These are phyloP conservation scores for Apogon talboti DNA, from an alignment of 2,797 vertebrate genomes.

Conservation along the genomic window DNA sequence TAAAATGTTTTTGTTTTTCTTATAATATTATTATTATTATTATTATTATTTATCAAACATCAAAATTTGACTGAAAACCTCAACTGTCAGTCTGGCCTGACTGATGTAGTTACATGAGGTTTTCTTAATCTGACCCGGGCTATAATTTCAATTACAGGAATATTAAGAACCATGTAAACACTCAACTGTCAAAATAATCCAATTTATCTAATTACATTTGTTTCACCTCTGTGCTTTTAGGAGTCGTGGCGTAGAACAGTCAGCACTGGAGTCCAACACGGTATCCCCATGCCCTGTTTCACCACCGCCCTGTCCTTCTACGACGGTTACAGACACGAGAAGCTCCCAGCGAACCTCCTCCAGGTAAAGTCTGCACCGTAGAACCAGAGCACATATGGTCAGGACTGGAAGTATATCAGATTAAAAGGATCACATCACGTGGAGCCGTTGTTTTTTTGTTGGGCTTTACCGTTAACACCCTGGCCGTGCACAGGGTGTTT, in stretches of 20 bases:
- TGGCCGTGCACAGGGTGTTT: neutral
- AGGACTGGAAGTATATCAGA: constrained; percentile 9
- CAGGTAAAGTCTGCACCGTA: constrained; percentile 83
- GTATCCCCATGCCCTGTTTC: constrained; percentile 98
- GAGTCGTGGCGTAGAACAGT: constrained; percentile 92
- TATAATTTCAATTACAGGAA: too few species aligned
- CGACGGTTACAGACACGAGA: constrained; percentile 92
- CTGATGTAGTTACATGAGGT: too few species aligned
- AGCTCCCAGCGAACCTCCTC: constrained; percentile 94
- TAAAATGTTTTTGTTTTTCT: too few species aligned
- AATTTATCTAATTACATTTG: neutral
- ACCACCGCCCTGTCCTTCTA: constrained; percentile 97
- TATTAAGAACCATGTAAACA: too few species aligned
- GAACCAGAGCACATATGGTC: constrained; percentile 26
- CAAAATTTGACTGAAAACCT: too few species aligned
- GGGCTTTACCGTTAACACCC: constrained; percentile 18
- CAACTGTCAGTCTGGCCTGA: too few species aligned
- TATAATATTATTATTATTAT: too few species aligned
- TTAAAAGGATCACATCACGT: constrained; percentile 41
- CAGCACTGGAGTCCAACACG: constrained; percentile 90
- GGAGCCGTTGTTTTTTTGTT: constrained; percentile 10
- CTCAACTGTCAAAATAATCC: too few species aligned
- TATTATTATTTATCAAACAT: too few species aligned
- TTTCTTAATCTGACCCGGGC: too few species aligned
- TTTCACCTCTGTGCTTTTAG: constrained; percentile 68